Evolutionary conservation across 2,797 vertebrate genomes (phyloP).

Genomic region (Ctenopoma multispine): DNA sequence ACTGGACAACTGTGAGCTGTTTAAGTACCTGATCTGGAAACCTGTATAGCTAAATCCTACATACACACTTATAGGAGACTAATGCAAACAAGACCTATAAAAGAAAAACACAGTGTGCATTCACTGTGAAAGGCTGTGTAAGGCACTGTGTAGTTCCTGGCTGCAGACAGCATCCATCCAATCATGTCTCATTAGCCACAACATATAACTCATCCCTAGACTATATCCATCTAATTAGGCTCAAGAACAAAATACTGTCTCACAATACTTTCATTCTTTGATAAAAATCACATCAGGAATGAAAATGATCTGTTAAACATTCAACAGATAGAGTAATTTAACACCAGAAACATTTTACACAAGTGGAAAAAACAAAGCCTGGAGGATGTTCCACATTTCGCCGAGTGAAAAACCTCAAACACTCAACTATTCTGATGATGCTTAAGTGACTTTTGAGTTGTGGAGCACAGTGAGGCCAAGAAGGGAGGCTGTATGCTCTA

Average conservation of each 20-base stretch:
- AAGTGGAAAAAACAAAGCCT: constrained; percentile 8
- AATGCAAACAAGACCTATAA: neutral
- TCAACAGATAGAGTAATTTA: constrained; percentile 49
- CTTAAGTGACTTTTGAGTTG: constrained; percentile 24
- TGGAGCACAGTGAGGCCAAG: constrained; percentile 12
- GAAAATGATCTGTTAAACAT: constrained; percentile 37
- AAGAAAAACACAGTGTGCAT: neutral
- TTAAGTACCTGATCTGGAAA: neutral
- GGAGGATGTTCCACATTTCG: constrained; percentile 28
- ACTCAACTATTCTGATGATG: constrained; percentile 32
- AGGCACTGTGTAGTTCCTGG: constrained; percentile 16
- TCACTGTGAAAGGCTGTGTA: constrained; percentile 1
- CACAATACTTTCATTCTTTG: constrained; percentile 33
- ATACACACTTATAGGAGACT: neutral
- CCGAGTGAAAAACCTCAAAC: constrained; percentile 43
- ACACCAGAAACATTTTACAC: constrained; percentile 29
- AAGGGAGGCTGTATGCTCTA: constrained; percentile 14
- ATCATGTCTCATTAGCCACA: constrained; percentile 19
- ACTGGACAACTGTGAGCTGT: neutral
- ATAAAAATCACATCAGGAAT: constrained; percentile 31
- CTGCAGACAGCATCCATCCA: constrained; percentile 17
- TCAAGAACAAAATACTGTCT: constrained; percentile 23
- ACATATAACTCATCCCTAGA: constrained; percentile 34
- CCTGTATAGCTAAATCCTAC: neutral
- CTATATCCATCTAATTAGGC: constrained; percentile 26